Percentiles rank a stretch among this genome's conserved stretches.
These are phyloP conservation scores for Antedon mediterranea DNA, from an alignment of 53 echinoderm and acorn worm genomes.

Conservation along the genomic window DNA sequence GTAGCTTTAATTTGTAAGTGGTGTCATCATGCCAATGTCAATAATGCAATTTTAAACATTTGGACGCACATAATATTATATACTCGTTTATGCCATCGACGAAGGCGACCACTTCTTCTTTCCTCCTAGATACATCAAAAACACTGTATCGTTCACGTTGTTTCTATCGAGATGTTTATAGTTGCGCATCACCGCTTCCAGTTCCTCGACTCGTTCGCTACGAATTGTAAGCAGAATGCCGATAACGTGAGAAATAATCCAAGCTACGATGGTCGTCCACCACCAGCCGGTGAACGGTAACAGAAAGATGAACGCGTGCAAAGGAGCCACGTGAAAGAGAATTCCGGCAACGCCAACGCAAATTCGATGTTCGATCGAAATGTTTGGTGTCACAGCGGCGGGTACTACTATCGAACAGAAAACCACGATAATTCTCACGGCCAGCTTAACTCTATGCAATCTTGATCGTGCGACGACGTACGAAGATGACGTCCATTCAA, in stretches of 20 bases:
- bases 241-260: not conserved
- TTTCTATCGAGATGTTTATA: not conserved
- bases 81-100: too few relatives aligned
- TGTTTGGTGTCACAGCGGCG: too few relatives aligned
- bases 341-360: not conserved
- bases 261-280: not conserved
- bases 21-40: too few relatives aligned
- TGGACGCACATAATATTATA: too few relatives aligned
- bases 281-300: not conserved
- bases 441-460: not conserved
- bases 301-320: not conserved
- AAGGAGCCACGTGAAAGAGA: not conserved
- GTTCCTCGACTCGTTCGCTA: not conserved
- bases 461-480: too few relatives aligned
- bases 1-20: too few relatives aligned
- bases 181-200: not conserved
- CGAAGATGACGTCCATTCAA: not conserved
- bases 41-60: too few relatives aligned
- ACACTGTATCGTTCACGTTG: not conserved
- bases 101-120: not conserved
- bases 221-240: not conserved
- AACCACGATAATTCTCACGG: not conserved
- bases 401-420: too few relatives aligned
- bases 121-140: not conserved
- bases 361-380: too few relatives aligned